These are phyloP conservation scores for Gymnocheta viridis DNA, from an alignment of 2,888 invertebrate genomes.

Conservation along the genomic window DNA sequence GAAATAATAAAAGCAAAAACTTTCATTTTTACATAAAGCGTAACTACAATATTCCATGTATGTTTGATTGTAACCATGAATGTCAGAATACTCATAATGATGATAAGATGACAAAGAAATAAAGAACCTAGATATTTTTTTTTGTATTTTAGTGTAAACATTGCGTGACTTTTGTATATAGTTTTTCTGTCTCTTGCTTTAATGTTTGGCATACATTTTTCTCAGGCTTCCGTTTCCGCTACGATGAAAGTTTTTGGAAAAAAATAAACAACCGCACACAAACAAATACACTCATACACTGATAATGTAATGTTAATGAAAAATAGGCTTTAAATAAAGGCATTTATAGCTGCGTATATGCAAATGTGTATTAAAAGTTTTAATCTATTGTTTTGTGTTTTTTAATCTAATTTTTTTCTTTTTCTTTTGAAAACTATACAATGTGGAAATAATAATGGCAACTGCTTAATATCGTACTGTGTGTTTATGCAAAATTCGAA, in stretches of 20 bases:
- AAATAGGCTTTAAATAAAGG: slow-evolving; percentile 49
- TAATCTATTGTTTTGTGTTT: background rate
- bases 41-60: background rate
- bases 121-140: background rate
- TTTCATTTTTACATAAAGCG: background rate
- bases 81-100: slow-evolving; percentile 10
- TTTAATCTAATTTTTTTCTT: background rate
- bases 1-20: background rate
- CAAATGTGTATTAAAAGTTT: slow-evolving; percentile 16
- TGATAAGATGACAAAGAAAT: background rate
- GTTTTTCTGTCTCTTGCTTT: slow-evolving; percentile 6
- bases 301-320: slow-evolving; percentile 1
- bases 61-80: background rate
- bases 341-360: slow-evolving; percentile 51
- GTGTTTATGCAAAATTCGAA: no score
- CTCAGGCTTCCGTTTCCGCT: slow-evolving; percentile 31
- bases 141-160: slow-evolving; percentile 1
- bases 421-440: background rate
- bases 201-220: slow-evolving; percentile 12
- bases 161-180: slow-evolving; percentile 67
- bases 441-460: no score
- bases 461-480: no score
- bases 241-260: slow-evolving; percentile 1
- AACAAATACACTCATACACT: background rate
- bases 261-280: background rate